Evolutionary conservation across 2,113 vertebrate genomes (phyloP), one percentile per base, ranked within the genome.

Genomic region (Pelmatolapia mariae): DNA sequence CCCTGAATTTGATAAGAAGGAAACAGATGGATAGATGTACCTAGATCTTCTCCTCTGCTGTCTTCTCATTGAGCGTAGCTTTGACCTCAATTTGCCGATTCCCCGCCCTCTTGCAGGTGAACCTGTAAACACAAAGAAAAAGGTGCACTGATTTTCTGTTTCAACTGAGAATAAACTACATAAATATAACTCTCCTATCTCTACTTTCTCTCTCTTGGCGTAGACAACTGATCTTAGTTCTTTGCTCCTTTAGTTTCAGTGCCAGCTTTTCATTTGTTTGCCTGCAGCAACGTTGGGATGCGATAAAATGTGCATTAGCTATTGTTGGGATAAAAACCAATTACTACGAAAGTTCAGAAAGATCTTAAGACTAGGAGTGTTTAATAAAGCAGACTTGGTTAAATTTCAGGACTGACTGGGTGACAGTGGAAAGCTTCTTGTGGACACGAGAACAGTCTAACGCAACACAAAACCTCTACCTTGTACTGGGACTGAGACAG

Each of bases 171-270:
- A 56, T 68, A 89, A 84, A 86, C 45, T 43, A 61, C 86, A 84
- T 81, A 82, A 80, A 91, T 79, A 90, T 66, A 91, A 84, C 45
- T 82, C 66, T 53, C 79, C 85, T 85, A 53, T 80, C 87, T 84
- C 86, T 85, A 86, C 97, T 97, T 95, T 97, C 96, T 97, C 95
- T 87, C 47, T 97, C 88, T 97, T 89, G 15, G 95, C 90, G 90
- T 85, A 97, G 96, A 89, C 95, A 95, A 85, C 95, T 81, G 9
- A 96, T 96, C 81, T 95, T 96, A 82, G 91, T 96, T 87, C 95
- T 96, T 91, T 97, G 97, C 73, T 78, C 26, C 26, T 95, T 96
- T 87, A 96, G 96, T 92, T 96, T 96, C 79, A 93, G 93, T 87
- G 91, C 94, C 76, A 94, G 91, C 84, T 96, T 96, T 89, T 97